Conservation (phyloP, 2,113 vertebrate species). For the Corythoichthys haematopterus region DNA sequence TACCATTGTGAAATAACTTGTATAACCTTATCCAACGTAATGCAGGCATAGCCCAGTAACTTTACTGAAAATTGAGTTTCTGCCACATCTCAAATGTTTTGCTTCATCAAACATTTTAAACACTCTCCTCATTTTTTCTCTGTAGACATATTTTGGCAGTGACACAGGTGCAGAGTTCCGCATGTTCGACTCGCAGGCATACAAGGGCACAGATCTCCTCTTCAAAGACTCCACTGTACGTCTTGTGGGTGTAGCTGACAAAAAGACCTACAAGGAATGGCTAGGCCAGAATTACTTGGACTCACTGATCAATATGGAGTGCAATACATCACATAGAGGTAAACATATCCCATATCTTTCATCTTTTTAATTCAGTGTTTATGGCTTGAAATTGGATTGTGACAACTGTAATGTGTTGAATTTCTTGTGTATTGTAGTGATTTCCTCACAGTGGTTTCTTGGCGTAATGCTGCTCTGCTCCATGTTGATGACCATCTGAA, state of each 20-base stretch:
- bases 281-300: slow-evolving; percentile 80
- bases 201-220: slow-evolving; percentile 79
- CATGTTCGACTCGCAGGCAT: slow-evolving; percentile 88
- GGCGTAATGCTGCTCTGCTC: slow-evolving; percentile 40
- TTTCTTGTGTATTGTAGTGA: slow-evolving; percentile 36
- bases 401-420: neutral
- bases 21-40: no score
- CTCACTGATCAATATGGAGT: slow-evolving; percentile 76
- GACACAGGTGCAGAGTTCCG: slow-evolving; percentile 71
- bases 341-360: slow-evolving; percentile 5
- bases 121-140: slow-evolving; percentile 1
- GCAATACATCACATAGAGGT: slow-evolving; percentile 73
- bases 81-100: neutral
- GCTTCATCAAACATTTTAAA: neutral
- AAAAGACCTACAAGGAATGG: slow-evolving; percentile 81
- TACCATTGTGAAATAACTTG: no score
- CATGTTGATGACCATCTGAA: slow-evolving; percentile 41
- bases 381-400: neutral
- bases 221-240: slow-evolving; percentile 86
- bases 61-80: neutral
- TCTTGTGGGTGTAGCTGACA: slow-evolving; percentile 75
- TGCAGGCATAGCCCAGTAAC: neutral
- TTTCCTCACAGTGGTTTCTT: slow-evolving; percentile 46
- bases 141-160: slow-evolving; percentile 78
- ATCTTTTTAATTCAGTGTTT: neutral